Percentiles rank a stretch among this genome's conserved stretches.
phyloP scores from a whole-genome alignment of 2,888 invertebrate species.

The Cyclophora punctaria region DNA sequence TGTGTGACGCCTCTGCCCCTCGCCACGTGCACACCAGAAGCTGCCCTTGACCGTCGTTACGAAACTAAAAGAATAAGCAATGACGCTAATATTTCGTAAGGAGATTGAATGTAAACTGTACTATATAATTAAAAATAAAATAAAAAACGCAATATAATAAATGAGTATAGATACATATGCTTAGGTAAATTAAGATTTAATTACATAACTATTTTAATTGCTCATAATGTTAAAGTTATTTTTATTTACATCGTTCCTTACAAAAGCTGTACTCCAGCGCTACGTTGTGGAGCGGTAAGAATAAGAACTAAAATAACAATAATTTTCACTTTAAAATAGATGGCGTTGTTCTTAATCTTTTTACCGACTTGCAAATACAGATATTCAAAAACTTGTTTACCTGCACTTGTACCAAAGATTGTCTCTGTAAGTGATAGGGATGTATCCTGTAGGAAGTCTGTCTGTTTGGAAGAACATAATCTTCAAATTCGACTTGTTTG shows the following conservation, averaged over 20 bases:
- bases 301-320: no score
- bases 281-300: no score
- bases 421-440: constrained; percentile 53
- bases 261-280: no score
- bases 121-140: no score
- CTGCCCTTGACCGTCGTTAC: constrained; percentile 68
- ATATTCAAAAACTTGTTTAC: constrained; percentile 21
- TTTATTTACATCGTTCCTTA: no score
- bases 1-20: constrained; percentile 53
- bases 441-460: constrained; percentile 70
- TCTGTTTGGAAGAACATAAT: constrained; percentile 72
- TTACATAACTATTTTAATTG: no score
- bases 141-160: no score
- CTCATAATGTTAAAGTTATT: no score
- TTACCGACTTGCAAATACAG: background rate
- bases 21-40: constrained; percentile 77
- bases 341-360: background rate
- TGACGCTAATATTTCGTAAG: no score
- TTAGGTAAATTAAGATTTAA: no score
- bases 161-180: no score
- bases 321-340: background rate
- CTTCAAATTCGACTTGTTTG: constrained; percentile 68
- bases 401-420: constrained; percentile 44
- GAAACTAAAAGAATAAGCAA: constrained; percentile 46
- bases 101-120: background rate